Base-by-base conservation (phyloP, 2,888 invertebrate species). In the Doris montereyensis region DNA sequence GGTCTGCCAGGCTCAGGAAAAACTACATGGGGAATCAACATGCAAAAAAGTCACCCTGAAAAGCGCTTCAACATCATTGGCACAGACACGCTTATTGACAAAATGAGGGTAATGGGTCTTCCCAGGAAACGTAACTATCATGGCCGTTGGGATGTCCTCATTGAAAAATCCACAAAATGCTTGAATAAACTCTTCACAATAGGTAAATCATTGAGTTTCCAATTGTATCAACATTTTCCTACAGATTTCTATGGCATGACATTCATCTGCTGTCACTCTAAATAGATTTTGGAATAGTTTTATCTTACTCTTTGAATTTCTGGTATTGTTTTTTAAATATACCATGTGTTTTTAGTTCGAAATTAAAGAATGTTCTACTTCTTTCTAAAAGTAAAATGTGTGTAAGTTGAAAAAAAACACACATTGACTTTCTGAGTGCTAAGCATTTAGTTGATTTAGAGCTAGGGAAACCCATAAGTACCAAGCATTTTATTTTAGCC, bases 1-100 rank as follows among this genome's bases (percentile, higher is more conserved):
- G 99, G 99, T 35, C 93, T 99, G 88, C 98, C 98, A 0, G 97
- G 96, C 52, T 93, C 95, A 13, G 98, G 99, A 82, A 99, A 99
- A 93, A 97, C 97, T 0, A 93, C 95, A 86, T 99, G 98, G 98
- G 96, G 95, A 0, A 93, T 92, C 71, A 94, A 95, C 80, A 95
- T 95, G 91, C 92, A 94, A 13, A 93, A 94, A n/a, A 93, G 94
- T n/a, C 93, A 96, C 89, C 94, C 94, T 0, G 95, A 96, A 17
- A 95, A 95, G 89, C 93, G 95, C 77, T 99, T 95, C 93, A 96
- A 96, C 90, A 93, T 98, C 74, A 93, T 99, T 85, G 97, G 98
- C 83, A 96, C 96, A 4, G 95, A 95, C 87, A 94, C 94, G 76
- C 93, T 98, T 73, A 94, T 98, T 89, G 95, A 97, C 83, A 95